A percentile compares a stretch with the other conserved stretches of the same genome.
Conservation (phyloP, 2,888 invertebrate species). For the Coecobrya sp. region DNA sequence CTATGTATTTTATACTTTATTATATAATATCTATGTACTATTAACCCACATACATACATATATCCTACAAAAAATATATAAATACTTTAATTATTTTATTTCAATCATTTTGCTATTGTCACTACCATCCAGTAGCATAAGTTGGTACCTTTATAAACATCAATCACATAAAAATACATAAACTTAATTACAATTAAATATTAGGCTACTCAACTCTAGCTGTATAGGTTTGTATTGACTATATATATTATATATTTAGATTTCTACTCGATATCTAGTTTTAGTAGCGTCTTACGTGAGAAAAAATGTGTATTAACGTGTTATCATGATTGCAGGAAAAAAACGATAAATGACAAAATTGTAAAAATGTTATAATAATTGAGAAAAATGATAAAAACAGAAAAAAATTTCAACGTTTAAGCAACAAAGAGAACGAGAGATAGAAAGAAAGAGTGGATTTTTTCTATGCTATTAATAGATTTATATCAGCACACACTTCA, state of each 20-base stretch:
- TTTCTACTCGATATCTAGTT: neutral
- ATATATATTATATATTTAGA: too few species aligned
- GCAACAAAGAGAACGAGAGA: neutral
- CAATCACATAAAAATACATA: neutral
- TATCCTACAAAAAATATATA: conserved; percentile 1
- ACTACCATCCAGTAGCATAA: conserved; percentile 72
- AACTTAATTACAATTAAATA: too few species aligned
- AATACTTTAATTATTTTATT: conserved; percentile 9
- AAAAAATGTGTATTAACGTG: neutral
- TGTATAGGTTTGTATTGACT: too few species aligned
- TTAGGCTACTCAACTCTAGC: too few species aligned
- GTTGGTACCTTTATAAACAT: conserved; percentile 63
- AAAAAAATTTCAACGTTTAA: conserved; percentile 10
- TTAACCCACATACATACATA: neutral
- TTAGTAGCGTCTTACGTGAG: neutral
- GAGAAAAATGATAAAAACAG: neutral
- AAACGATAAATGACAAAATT: neutral
- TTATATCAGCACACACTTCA: conserved; percentile 17
- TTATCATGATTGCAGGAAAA: neutral
- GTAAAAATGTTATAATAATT: too few species aligned
- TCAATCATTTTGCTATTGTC: conserved; percentile 63
- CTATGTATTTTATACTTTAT: conserved; percentile 44
- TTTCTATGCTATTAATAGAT: conserved; percentile 2
- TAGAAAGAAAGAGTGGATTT: conserved; percentile 36
- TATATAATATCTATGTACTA: neutral